A percentile compares a stretch with the other conserved stretches of the same genome.
Conservation (phyloP, 2,888 invertebrate species). For the Colletes collaris region DNA sequence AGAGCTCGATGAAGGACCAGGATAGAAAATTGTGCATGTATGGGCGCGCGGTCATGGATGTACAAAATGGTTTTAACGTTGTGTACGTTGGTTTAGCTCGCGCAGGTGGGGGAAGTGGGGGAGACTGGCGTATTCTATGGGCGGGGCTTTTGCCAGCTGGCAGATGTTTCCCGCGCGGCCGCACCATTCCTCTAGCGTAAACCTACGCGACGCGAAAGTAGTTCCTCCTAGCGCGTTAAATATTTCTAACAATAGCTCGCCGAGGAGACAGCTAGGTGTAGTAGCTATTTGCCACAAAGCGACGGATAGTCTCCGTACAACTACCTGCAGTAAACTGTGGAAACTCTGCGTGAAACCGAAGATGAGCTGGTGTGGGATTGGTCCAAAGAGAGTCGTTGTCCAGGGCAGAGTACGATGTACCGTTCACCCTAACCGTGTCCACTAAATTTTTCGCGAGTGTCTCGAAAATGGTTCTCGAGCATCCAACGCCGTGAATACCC, state of each 20-base stretch:
- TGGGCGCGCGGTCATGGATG: slow-evolving; percentile 23
- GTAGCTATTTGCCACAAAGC: slow-evolving; percentile 18
- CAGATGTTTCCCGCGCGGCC: slow-evolving; percentile 84
- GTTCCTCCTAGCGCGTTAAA: slow-evolving; percentile 64
- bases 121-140: slow-evolving; percentile 81
- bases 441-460: slow-evolving; percentile 49
- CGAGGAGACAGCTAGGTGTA: slow-evolving; percentile 15
- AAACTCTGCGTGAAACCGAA: slow-evolving; percentile 40
- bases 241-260: slow-evolving; percentile 56
- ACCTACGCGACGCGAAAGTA: slow-evolving; percentile 76
- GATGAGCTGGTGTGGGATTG: slow-evolving; percentile 63
- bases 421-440: slow-evolving; percentile 59
- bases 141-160: slow-evolving; percentile 86
- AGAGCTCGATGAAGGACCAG: slow-evolving; percentile 45
- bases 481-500: slow-evolving; percentile 32
- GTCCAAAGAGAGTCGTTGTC: slow-evolving; percentile 62
- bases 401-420: slow-evolving; percentile 68
- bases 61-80: slow-evolving; percentile 20
- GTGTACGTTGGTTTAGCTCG: slow-evolving; percentile 44
- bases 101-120: slow-evolving; percentile 58
- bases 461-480: slow-evolving; percentile 41
- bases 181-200: slow-evolving; percentile 76
- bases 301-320: neutral
- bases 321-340: slow-evolving; percentile 38
- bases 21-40: slow-evolving; percentile 34